phyloP scores from a whole-genome alignment of 1,140 invertebrate species.

The Aphaenogaster floridana region DNA sequence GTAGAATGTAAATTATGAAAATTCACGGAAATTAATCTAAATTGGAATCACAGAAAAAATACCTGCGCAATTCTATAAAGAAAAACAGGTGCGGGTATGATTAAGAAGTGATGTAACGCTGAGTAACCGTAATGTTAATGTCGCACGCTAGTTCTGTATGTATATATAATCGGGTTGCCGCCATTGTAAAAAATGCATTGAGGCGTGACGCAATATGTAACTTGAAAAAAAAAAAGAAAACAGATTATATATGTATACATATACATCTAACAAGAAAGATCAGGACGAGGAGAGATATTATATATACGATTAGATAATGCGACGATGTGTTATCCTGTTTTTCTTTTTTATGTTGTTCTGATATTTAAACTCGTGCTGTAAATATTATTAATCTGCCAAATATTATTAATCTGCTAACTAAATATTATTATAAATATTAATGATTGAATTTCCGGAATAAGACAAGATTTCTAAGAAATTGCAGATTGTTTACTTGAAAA shows the following conservation, averaged over 20 bases:
- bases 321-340: not conserved
- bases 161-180: not conserved
- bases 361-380: too few relatives aligned
- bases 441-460: not conserved
- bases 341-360: not conserved
- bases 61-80: conserved; percentile 30
- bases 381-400: not conserved
- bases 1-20: not conserved
- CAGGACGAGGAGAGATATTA: not conserved
- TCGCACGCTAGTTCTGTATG: not conserved
- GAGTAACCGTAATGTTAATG: conserved; percentile 32
- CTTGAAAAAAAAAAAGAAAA: not conserved
- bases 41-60: not conserved
- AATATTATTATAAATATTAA: not conserved
- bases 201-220: conserved; percentile 14
- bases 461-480: not conserved
- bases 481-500: not conserved
- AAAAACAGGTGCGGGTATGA: conserved; percentile 45
- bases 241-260: not conserved
- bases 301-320: not conserved
- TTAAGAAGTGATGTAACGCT: conserved; percentile 52
- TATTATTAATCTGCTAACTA: not conserved
- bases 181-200: conserved; percentile 47
- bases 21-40: not conserved
- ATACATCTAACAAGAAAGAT: not conserved